Evolutionary conservation across 1,140 invertebrate species (phyloP), one percentile per base, ranked within the genome.

Genomic region (Nasonia vitripennis): DNA sequence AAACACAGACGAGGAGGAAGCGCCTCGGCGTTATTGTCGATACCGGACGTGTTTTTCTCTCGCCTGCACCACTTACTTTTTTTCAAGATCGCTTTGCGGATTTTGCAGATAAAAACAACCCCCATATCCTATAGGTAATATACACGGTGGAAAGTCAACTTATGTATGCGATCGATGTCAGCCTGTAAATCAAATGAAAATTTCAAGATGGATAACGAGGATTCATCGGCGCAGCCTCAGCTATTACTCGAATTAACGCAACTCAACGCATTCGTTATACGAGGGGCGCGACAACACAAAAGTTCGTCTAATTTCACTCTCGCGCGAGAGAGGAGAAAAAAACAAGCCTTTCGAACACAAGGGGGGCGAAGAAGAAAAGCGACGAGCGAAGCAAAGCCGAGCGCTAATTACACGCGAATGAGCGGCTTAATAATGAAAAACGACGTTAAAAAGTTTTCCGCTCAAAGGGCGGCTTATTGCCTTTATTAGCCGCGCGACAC

Each of bases 1-100:
- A 90, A 89, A 88, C 87, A 87, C 81, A 87, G 74, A 74, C 68
- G 85, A 81, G 86, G 85, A 81, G 86, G 85, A 88, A 89, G 80
- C 81, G 82, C 86, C 81, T 67, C 77, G 37, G 68, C 87, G 81
- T 87, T 88, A 88, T 89, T 80, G 70, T 80, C 86, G 80, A 86
- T 75, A 84, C 84, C 86, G 78, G 84, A 80, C 81, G 74, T 81
- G 37, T 75, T 34, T 78, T 81, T 75, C 31, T 74, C 34, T 82
- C 78, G 71, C 67, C 77, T 77, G 67, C n/a, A 70, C 6, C 48
- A 62, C 27, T 67, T 74, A 67, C 71, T 71, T 6, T 41, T 81
- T 71, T 80, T 70, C 17, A 14, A 11, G 41, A 45, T 68, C 4
- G 20, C 20, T 51, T 51, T 17, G 12, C 27, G 68, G 68, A 71